Evolutionary conservation across 1,140 invertebrate species (phyloP), one percentile per base, ranked within the genome.

Genomic region (Bombyx mandarina): DNA sequence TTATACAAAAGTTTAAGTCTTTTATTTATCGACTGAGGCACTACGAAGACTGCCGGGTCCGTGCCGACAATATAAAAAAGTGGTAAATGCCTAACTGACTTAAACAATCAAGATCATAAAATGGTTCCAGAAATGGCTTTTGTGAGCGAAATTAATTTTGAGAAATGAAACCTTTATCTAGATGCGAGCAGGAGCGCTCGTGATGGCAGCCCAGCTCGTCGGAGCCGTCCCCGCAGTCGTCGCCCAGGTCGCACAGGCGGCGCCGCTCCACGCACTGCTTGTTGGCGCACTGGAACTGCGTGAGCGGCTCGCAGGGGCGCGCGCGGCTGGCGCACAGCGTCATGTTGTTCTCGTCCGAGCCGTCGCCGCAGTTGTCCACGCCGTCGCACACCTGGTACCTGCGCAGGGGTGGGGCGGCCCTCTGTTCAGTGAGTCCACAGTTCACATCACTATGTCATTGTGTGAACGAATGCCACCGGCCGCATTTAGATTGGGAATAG

Each of bases 281-380:
- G 87, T 99, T 99, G 43, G 93, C 92, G 83, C 98, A 99, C 66
- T 95, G 93, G 74, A 94, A 97, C 79, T 97, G 94, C 1, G 88
- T 88, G 58, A 91, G 90, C 0, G 92, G 89, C 69, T 95, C 92
- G 78, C 95, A 96, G 6, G 93, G 91, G 61, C 92, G 91, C 49
- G 90, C 88, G 60, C 91, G 91, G n/a, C 90, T 88, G 2, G 92
- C 90, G 73, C 95, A 98, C 52, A 96, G 84, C 1, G 94, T 97
- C 91, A 96, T 94, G 86, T 97, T 96, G 75, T 97, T 97, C 83
- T 98, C 97, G 77, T 98, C 96, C 1, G 94, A 95, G 45, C 95
- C 95, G 80, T 99, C 97, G 22, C 95, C 95, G 84, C 97, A 99
- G 76, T 98, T 95, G 79, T 98, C 95, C 4, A 94, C 86, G 6